Percentiles rank a stretch among this genome's conserved stretches.
Evolutionary conservation across 2,113 vertebrate genomes (phyloP).

Genomic region (Gila orcuttii): DNA sequence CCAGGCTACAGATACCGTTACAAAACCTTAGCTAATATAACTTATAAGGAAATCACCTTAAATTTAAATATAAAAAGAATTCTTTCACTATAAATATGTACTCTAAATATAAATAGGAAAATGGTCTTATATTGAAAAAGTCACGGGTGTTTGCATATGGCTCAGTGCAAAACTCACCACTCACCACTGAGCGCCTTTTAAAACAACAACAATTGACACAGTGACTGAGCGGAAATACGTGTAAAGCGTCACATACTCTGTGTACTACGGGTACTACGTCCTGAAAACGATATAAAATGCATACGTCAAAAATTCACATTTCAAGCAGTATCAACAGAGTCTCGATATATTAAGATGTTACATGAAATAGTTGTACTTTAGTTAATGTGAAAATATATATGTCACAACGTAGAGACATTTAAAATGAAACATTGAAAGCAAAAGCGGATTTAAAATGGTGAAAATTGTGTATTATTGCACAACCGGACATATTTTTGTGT

Average conservation of each 20-base stretch:
- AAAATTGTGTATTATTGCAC: not conserved
- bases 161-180: not conserved
- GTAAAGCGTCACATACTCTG: slow-evolving; percentile 8
- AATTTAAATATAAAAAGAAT: not conserved
- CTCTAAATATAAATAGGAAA: not conserved
- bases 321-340: not conserved
- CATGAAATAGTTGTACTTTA: not conserved
- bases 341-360: not conserved
- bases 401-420: not conserved
- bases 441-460: not conserved
- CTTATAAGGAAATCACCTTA: not conserved
- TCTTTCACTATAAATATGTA: not conserved
- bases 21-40: not conserved
- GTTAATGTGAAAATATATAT: not conserved
- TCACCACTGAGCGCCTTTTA: slow-evolving; percentile 37
- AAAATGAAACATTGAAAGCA: not conserved
- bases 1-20: not conserved
- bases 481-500: not conserved
- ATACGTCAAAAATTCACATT: not conserved
- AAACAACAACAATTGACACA: slow-evolving; percentile 46
- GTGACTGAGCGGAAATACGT: slow-evolving; percentile 19
- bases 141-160: not conserved
- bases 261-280: not conserved
- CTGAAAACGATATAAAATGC: not conserved
- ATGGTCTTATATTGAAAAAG: not conserved